Percentiles rank a stretch among this genome's conserved stretches.
phyloP scores from a whole-genome alignment of 2,113 vertebrate species.

The Cinclus mexicanus region DNA sequence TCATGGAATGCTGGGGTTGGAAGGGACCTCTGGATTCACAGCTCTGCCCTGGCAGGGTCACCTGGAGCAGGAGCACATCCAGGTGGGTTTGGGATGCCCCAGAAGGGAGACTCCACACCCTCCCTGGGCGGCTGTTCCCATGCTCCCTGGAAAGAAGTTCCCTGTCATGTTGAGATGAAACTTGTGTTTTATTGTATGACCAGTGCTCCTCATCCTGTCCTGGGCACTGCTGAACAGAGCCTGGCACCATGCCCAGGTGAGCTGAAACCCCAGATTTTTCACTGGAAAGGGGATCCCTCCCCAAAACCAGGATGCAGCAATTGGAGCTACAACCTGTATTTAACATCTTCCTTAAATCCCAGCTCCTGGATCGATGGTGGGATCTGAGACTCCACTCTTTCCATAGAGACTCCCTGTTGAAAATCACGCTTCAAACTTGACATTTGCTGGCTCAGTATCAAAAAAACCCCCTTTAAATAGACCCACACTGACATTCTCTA shows the following conservation, averaged over 20 bases:
- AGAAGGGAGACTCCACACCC: neutral
- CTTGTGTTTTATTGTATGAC: neutral
- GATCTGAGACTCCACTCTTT: neutral
- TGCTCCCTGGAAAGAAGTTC: neutral
- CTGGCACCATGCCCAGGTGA: neutral
- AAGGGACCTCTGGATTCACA: neutral
- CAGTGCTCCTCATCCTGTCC: neutral
- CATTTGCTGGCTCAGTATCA: slow-evolving; percentile 1
- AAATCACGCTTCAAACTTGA: neutral
- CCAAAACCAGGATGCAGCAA: neutral
- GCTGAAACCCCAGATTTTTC: neutral
- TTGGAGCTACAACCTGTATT: neutral
- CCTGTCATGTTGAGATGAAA: neutral
- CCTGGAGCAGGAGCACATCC: neutral
- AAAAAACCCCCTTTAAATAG: neutral
- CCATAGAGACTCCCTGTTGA: neutral
- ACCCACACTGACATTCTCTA: neutral
- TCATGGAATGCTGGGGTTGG: too few species aligned
- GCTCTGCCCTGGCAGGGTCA: neutral
- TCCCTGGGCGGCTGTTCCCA: neutral
- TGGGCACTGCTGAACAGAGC: neutral
- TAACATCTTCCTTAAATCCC: neutral
- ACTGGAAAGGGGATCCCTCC: neutral
- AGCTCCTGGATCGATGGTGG: neutral
- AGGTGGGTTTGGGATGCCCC: neutral